Percentiles rank a stretch among this genome's conserved stretches.
phyloP scores from a whole-genome alignment of 2,797 vertebrate genomes.

The Myripristis murdjan region DNA sequence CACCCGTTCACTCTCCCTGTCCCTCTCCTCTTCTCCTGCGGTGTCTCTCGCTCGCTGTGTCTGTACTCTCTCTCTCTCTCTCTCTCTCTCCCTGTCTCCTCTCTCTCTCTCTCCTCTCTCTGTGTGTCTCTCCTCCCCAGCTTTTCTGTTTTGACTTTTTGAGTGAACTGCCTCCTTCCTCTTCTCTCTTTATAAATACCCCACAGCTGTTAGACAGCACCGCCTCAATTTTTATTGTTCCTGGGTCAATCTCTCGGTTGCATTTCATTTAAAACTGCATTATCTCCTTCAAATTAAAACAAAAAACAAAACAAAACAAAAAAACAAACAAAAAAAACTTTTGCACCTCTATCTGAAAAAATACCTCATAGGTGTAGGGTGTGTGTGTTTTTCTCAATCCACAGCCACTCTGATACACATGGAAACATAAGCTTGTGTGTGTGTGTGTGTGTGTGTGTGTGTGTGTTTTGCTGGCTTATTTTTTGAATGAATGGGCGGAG shows the following conservation, averaged over 20 bases:
- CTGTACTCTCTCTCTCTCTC: slow-evolving; percentile 20
- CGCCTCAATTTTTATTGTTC: slow-evolving; percentile 6
- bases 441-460: too few species aligned
- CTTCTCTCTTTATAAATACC: slow-evolving; percentile 65
- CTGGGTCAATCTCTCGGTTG: neutral
- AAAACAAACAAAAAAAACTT: neutral
- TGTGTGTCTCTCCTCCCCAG: slow-evolving; percentile 41
- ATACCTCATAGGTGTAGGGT: neutral
- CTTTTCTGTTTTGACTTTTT: slow-evolving; percentile 48
- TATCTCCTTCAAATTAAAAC: neutral
- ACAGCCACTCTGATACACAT: neutral
- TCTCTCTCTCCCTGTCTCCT: neutral
- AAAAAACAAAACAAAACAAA: neutral
- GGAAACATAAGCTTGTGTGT: too few species aligned
- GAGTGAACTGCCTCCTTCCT: slow-evolving; percentile 44
- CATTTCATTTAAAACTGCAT: neutral
- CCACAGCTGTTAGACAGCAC: slow-evolving; percentile 21
- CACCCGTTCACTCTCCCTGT: slow-evolving; percentile 13
- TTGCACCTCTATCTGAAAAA: neutral
- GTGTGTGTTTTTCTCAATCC: neutral
- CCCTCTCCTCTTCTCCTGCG: neutral
- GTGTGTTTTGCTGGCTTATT: too few species aligned
- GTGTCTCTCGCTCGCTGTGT: slow-evolving; percentile 14
- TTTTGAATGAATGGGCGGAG: too few species aligned
- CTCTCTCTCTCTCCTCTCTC: slow-evolving; percentile 21